Evolutionary conservation across 2,797 vertebrate species (phyloP).

Genomic region (Myripristis murdjan): DNA sequence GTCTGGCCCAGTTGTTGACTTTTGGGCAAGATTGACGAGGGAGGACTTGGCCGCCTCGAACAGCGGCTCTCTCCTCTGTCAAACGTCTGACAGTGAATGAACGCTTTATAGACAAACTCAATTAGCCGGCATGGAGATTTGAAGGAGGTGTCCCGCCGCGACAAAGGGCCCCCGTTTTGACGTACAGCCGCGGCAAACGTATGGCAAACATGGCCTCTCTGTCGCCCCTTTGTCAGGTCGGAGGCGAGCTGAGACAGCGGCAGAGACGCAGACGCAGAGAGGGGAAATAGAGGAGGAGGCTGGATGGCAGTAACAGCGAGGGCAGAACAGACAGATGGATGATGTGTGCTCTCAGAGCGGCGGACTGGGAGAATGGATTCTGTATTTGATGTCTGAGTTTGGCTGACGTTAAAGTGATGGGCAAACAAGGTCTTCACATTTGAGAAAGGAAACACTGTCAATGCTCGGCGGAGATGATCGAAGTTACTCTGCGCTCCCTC

Average conservation of each 20-base stretch:
- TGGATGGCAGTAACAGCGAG: constrained; percentile 12
- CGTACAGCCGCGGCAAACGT: constrained; percentile 61
- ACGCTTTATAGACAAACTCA: constrained; percentile 75
- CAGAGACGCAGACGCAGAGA: constrained; percentile 28
- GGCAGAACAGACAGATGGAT: constrained; percentile 19
- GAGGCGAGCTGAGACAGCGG: constrained; percentile 35
- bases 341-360: no score
- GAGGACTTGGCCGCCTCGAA: constrained; percentile 59
- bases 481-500: no score
- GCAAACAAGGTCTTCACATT: no score
- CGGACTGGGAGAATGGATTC: no score
- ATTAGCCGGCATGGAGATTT: constrained; percentile 71
- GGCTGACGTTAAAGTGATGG: no score
- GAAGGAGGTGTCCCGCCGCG: constrained; percentile 68
- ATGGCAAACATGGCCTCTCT: constrained; percentile 70
- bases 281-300: not conserved
- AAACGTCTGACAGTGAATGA: constrained; percentile 74
- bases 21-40: constrained; percentile 73
- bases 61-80: constrained; percentile 62
- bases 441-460: no score
- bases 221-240: constrained; percentile 53
- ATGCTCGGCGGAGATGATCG: no score
- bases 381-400: no score
- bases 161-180: constrained; percentile 72
- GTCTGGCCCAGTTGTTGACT: constrained; percentile 78